Evolutionary conservation across 2,113 vertebrate species (phyloP).

Genomic region (Crotophaga sulcirostris): DNA sequence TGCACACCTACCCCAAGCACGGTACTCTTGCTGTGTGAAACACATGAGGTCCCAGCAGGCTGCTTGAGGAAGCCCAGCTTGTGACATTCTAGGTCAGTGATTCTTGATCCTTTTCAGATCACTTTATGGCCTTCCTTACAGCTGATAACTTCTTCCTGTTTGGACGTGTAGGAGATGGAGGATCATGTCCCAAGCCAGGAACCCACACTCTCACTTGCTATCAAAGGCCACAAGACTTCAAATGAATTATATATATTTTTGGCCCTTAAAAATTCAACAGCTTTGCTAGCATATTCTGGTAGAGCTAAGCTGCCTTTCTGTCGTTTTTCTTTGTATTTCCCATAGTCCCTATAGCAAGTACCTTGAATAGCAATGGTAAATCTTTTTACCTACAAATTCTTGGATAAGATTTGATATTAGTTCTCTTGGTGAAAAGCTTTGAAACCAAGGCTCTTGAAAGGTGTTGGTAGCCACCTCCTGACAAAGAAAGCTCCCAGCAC

Average conservation of each 20-base stretch:
- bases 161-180: not conserved
- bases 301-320: not conserved
- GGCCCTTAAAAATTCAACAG: not conserved
- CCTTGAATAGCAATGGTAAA: not conserved
- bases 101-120: not conserved
- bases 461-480: not conserved
- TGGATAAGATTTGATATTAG: not conserved
- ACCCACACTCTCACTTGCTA: not conserved
- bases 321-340: not conserved
- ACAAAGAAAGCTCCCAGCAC: not conserved
- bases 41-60: not conserved
- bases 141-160: not conserved
- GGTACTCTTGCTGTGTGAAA: not conserved
- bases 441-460: not conserved
- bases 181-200: not conserved
- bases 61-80: not conserved
- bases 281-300: not conserved
- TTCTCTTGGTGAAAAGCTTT: not conserved
- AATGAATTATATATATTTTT: not conserved
- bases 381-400: not conserved
- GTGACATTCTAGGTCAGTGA: not conserved
- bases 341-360: not conserved
- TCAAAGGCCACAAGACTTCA: not conserved
- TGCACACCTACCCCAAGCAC: accelerated
- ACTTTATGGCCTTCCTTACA: not conserved